phyloP scores from a whole-genome alignment of 2,888 invertebrate genomes.

The Muschampia plurimacula region DNA sequence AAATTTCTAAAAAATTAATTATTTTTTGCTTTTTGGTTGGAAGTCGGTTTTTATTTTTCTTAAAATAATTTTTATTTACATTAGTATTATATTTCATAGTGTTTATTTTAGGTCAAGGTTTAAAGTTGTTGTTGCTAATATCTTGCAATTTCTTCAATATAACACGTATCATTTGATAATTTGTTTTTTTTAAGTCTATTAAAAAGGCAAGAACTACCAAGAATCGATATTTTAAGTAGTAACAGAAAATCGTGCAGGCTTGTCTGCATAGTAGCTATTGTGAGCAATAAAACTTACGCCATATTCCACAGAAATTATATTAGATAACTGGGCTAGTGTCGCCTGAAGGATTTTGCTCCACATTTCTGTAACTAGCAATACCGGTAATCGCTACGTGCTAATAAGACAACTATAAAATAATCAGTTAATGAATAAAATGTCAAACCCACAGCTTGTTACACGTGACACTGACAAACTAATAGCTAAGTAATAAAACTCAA shows the following conservation, averaged over 20 bases:
- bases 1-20: no score
- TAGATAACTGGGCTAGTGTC: slow-evolving; percentile 48
- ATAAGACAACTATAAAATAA: slow-evolving; percentile 35
- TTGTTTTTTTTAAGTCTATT: no score
- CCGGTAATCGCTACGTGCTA: slow-evolving; percentile 33
- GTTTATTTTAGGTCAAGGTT: no score
- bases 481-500: background rate
- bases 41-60: no score
- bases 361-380: slow-evolving; percentile 27
- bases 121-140: no score
- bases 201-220: background rate
- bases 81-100: no score
- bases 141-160: no score
- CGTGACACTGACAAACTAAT: slow-evolving; percentile 32
- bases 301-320: slow-evolving; percentile 69
- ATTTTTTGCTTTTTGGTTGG: no score
- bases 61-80: no score
- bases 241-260: slow-evolving; percentile 62
- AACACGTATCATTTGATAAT: no score
- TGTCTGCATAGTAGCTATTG: slow-evolving; percentile 69
- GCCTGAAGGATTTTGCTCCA: slow-evolving; percentile 32
- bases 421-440: slow-evolving; percentile 30
- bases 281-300: slow-evolving; percentile 69
- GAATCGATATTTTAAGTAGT: slow-evolving; percentile 9
- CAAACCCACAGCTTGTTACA: slow-evolving; percentile 17